Conservation (phyloP, 2,797 vertebrate species). For the Halcyon smyrnensis region DNA sequence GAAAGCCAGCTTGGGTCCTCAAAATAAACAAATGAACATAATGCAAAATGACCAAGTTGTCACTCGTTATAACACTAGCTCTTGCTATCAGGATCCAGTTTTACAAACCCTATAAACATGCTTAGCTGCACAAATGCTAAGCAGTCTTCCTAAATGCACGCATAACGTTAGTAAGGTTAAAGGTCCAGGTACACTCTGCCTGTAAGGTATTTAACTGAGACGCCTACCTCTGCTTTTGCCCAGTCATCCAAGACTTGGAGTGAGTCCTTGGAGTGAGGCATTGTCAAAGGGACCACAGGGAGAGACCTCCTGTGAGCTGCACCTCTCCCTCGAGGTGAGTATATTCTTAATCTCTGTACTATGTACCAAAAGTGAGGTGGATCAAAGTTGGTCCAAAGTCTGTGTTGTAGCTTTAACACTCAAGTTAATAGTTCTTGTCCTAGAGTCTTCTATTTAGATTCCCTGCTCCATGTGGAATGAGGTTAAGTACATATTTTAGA, state of each 20-base stretch:
- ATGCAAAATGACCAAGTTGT: neutral
- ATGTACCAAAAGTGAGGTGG: neutral
- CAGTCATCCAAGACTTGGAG: neutral
- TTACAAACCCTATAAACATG: neutral
- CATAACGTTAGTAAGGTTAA: neutral
- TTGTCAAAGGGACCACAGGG: neutral
- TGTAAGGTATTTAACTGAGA: neutral
- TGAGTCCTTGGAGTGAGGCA: neutral
- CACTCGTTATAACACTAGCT: neutral
- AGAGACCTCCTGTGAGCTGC: neutral
- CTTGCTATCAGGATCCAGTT: neutral
- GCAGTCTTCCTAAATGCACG: neutral
- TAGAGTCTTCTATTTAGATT: neutral
- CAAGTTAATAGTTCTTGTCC: neutral
- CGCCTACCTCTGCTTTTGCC: neutral
- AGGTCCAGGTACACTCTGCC: neutral
- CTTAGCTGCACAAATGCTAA: neutral
- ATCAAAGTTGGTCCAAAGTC: neutral
- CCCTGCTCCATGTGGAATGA: neutral
- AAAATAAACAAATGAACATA: constrained; percentile 37
- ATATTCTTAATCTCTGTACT: neutral
- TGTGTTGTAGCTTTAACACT: neutral
- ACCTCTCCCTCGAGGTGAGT: neutral
- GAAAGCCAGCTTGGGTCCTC: constrained; percentile 27
- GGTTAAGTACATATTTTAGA: neutral